Conservation (phyloP, 2,888 invertebrate species). For the Nephrotoma flavescens region DNA sequence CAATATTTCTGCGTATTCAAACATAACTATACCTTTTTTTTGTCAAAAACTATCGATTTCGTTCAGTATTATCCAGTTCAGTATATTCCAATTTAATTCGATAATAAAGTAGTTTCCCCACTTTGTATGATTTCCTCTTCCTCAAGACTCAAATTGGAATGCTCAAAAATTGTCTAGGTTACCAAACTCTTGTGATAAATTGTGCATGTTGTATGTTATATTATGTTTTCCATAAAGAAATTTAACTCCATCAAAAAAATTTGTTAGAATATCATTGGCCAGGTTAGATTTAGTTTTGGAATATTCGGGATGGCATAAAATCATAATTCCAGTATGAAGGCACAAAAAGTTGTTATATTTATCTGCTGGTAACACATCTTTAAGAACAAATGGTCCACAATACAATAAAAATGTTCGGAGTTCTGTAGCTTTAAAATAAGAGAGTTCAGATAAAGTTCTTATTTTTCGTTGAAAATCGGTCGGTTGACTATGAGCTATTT, state of each 20-base stretch:
- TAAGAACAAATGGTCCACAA: no score
- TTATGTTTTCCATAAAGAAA: conserved; percentile 13
- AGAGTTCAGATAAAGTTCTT: no score
- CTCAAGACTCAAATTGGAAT: conserved; percentile 14
- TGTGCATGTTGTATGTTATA: conserved; percentile 15
- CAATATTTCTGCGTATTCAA: background rate
- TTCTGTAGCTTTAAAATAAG: no score
- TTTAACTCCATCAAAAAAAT: no score
- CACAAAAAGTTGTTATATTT: no score
- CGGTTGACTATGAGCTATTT: conserved; percentile 8
- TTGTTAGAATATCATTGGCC: conserved; percentile 12
- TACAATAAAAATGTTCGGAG: no score
- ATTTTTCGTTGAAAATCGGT: conserved; percentile 14
- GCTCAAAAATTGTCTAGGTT: conserved; percentile 14
- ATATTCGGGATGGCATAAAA: conserved; percentile 11
- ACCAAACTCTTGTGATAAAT: conserved; percentile 15
- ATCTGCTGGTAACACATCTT: no score
- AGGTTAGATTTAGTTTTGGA: conserved; percentile 11
- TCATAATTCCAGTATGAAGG: no score
- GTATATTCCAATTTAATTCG: background rate
- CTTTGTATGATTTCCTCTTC: background rate
- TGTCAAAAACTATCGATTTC: background rate
- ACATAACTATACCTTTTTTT: background rate
- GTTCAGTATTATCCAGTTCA: background rate
- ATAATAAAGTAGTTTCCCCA: conserved; percentile 2